A percentile compares a stretch with the other conserved stretches of the same genome.
Evolutionary conservation across 2,888 invertebrate species (phyloP).

Genomic region (Acanthoscelides obtectus): DNA sequence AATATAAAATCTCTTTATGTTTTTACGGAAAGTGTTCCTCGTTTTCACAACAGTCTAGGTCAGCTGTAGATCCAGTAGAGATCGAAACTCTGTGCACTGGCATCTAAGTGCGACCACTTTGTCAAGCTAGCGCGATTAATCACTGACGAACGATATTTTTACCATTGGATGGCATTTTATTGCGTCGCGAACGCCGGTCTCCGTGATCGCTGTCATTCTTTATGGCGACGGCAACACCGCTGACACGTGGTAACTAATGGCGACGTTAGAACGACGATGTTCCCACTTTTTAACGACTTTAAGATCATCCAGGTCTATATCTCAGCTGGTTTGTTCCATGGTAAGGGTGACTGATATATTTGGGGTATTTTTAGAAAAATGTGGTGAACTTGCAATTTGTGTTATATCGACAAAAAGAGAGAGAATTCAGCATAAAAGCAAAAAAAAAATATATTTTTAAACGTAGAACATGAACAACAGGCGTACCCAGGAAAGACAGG

Average conservation of each 20-base stretch:
- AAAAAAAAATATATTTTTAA: too few species aligned
- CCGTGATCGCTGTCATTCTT: not conserved
- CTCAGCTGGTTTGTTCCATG: not conserved
- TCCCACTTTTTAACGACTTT: not conserved
- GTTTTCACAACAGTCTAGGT: too few species aligned
- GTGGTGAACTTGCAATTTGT: too few species aligned
- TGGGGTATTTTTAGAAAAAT: too few species aligned
- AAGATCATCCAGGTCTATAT: not conserved
- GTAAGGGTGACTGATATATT: not conserved
- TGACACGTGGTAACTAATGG: not conserved
- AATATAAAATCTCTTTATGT: too few species aligned
- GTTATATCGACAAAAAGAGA: too few species aligned
- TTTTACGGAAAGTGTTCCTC: too few species aligned
- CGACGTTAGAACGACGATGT: not conserved
- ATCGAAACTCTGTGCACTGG: conserved; percentile 1
- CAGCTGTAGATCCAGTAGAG: not conserved
- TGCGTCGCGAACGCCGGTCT: conserved; percentile 8
- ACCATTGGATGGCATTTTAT: conserved; percentile 13
- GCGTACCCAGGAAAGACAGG: too few species aligned
- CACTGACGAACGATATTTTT: conserved; percentile 11
- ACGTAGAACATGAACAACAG: too few species aligned
- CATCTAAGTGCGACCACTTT: conserved; percentile 13
- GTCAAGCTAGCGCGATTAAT: conserved; percentile 13
- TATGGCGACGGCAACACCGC: not conserved
- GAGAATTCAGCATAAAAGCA: too few species aligned